Base-by-base conservation (phyloP, 1,140 invertebrate species). In the Ips typographus region DNA sequence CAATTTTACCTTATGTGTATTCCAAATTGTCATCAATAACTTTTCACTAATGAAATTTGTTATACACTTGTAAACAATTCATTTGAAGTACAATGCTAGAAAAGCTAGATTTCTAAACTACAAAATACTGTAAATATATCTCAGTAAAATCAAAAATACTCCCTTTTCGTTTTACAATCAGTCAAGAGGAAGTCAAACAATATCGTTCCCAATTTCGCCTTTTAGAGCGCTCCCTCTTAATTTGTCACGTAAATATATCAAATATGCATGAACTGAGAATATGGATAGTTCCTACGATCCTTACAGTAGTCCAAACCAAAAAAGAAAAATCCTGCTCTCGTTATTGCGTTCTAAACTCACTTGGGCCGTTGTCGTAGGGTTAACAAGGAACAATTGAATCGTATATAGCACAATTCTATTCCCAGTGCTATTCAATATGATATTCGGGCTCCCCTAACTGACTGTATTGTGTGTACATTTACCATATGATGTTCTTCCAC, bases 211-310 rank as follows among this genome's bases (percentile, higher is more conserved):
- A 74, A 76, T 77, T 74, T 71, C 36, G 64, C 56, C 61, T 52
- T 65, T 49, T 71, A 57, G 51, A 66, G 51, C 57, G 72, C 75
- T 72, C 72, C 66, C 62, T 71, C 71, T 71, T 75, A 76, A 78
- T 79, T 79, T 78, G 78, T 78, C 78, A 75, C 78, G 75, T 77
- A 79, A 79, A 79, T 78, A 77, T 77, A 78, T 79, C 77, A 79
- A 79, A 78, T 78, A 79, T 78, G 76, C 77, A 78, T 77, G 75
- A 76, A 77, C 73, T 73, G 75, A 72, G 62, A 74, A 68, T 76
- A 77, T 74, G 74, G 72, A 77, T 74, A 72, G 71, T 64, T 72
- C 70, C 71, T 72, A 73, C 73, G 65, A 75, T 65, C 70, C 65
- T 59, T 55, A 71, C 65, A 72, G 64, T 68, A 22, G 65, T 40